These are phyloP conservation scores for Agapornis canus DNA, from an alignment of 2,797 vertebrate genomes.

Conservation along the genomic window DNA sequence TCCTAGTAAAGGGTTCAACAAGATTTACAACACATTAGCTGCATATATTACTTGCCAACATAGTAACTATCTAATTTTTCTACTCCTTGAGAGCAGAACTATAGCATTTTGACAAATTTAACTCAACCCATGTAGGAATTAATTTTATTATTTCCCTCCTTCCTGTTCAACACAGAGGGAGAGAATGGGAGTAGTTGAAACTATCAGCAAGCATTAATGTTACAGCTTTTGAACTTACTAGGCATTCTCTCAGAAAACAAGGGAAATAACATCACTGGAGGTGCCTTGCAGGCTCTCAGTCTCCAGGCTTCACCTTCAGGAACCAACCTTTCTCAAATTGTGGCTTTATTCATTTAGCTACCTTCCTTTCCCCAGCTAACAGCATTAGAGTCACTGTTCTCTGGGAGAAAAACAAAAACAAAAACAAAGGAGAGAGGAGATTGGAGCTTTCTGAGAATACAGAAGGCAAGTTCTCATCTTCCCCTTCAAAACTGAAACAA, in stretches of 20 bases:
- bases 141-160: neutral
- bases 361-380: neutral
- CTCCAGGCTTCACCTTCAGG: neutral
- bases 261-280: neutral
- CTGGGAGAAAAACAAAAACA: rapidly evolving
- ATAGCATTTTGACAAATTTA: neutral
- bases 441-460: neutral
- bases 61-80: neutral
- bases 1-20: neutral
- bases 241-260: neutral
- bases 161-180: neutral
- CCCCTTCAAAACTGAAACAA: neutral
- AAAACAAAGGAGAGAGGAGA: too few species aligned
- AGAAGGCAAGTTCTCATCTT: neutral
- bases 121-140: neutral
- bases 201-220: neutral
- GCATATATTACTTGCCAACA: neutral
- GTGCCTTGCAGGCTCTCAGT: neutral
- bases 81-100: neutral
- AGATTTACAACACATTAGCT: neutral
- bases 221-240: neutral
- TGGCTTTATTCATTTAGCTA: neutral
- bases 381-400: neutral
- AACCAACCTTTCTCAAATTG: neutral
- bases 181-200: neutral